phyloP scores from a whole-genome alignment of 2,113 vertebrate species.

The Amphilophus citrinellus region DNA sequence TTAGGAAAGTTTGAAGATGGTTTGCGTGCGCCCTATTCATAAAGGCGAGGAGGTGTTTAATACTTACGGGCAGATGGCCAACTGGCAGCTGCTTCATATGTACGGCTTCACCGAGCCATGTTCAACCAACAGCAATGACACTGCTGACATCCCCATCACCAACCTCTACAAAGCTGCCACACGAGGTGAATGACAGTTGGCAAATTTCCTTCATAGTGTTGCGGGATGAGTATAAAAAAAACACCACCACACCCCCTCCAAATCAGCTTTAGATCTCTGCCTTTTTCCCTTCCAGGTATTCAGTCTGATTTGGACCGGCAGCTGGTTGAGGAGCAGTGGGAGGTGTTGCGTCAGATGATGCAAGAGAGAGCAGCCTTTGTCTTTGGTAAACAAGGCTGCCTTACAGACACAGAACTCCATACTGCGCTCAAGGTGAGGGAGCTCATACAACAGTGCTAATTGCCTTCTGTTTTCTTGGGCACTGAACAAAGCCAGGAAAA shows the following conservation, averaged over 20 bases:
- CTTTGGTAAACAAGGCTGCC: slow-evolving; percentile 86
- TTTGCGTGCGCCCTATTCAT: slow-evolving; percentile 80
- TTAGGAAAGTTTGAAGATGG: slow-evolving; percentile 90
- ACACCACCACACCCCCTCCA: background rate
- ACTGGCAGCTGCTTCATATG: slow-evolving; percentile 98
- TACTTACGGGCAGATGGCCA: slow-evolving; percentile 95
- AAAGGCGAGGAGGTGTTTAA: slow-evolving; percentile 94
- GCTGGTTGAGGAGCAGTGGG: slow-evolving; percentile 85
- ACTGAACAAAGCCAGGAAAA: background rate
- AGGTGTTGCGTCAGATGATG: slow-evolving; percentile 83
- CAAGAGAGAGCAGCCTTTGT: slow-evolving; percentile 88
- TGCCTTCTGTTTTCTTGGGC: background rate
- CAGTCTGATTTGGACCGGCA: slow-evolving; percentile 69
- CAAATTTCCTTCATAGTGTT: background rate
- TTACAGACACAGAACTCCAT: slow-evolving; percentile 90
- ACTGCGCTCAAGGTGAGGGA: slow-evolving; percentile 86
- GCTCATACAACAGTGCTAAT: background rate
- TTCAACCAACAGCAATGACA: slow-evolving; percentile 87
- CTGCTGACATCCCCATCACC: slow-evolving; percentile 87
- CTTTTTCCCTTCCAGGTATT: slow-evolving; percentile 64
- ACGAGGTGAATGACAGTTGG: slow-evolving; percentile 75
- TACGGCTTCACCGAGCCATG: slow-evolving; percentile 91
- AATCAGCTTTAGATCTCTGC: background rate
- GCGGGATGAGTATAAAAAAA: background rate
- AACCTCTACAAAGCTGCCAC: slow-evolving; percentile 83